These are phyloP conservation scores for Neoitamus cyanurus DNA, from an alignment of 2,888 invertebrate species.

Conservation along the genomic window DNA sequence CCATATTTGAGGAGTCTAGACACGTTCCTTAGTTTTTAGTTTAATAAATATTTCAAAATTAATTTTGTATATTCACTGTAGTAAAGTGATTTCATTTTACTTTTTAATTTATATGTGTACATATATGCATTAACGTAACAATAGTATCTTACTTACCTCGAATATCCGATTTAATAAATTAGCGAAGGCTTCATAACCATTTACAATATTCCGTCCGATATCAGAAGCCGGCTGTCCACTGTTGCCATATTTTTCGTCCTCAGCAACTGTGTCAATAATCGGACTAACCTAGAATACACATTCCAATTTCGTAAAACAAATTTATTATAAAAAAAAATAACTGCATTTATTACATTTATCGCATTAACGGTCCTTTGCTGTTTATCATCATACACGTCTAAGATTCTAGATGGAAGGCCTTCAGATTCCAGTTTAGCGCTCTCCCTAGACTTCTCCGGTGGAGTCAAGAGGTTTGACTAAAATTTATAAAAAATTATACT, in stretches of 20 bases:
- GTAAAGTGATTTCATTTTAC: too few relatives aligned
- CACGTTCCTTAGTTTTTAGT: too few relatives aligned
- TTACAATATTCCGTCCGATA: slow-evolving; percentile 74
- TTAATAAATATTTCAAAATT: too few relatives aligned
- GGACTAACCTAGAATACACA: slow-evolving; percentile 73
- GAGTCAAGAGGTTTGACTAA: slow-evolving; percentile 52
- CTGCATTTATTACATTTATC: slow-evolving; percentile 57
- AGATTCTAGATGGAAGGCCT: slow-evolving; percentile 61
- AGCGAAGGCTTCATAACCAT: slow-evolving; percentile 75
- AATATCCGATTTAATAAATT: slow-evolving; percentile 73
- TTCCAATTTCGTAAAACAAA: neutral
- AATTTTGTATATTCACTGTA: too few relatives aligned
- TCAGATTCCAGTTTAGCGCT: slow-evolving; percentile 64
- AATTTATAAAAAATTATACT: slow-evolving; percentile 21
- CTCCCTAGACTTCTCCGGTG: slow-evolving; percentile 60
- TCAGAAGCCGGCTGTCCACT: slow-evolving; percentile 74
- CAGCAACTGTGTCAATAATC: slow-evolving; percentile 78
- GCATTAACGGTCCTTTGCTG: slow-evolving; percentile 61
- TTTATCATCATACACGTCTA: slow-evolving; percentile 61
- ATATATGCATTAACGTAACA: neutral
- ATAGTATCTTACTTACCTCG: slow-evolving; percentile 70
- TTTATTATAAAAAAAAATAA: neutral
- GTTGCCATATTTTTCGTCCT: slow-evolving; percentile 85
- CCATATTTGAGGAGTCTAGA: too few relatives aligned
- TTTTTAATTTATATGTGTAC: too few relatives aligned